phyloP scores from a whole-genome alignment of 2,797 vertebrate species.

The Uromys caudimaculatus region DNA sequence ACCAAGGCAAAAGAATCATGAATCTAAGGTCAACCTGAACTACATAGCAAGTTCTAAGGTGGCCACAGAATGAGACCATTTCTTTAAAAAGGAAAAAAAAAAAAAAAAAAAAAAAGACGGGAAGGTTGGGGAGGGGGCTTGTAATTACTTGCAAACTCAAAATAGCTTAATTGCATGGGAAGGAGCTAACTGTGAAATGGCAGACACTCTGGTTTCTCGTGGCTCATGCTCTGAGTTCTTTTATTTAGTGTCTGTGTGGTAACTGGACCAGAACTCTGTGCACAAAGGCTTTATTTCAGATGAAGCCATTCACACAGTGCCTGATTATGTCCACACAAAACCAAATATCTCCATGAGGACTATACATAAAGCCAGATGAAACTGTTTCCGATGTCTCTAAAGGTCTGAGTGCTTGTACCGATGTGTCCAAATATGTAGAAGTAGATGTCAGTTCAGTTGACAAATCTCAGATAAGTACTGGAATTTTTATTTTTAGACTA shows the following conservation, averaged over 20 bases:
- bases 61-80: not conserved
- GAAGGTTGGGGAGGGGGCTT: not conserved
- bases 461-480: slow-evolving; percentile 45
- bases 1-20: not conserved
- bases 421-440: slow-evolving; percentile 70
- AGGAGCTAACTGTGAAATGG: not conserved
- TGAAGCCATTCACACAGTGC: not conserved
- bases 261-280: not conserved
- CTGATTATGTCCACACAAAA: not conserved
- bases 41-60: not conserved
- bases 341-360: not conserved
- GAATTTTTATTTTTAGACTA: slow-evolving; percentile 70
- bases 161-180: slow-evolving; percentile 1
- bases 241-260: not conserved
- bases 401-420: slow-evolving; percentile 7
- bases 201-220: not conserved
- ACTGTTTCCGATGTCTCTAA: slow-evolving; percentile 56
- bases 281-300: slow-evolving; percentile 8
- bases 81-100: not conserved
- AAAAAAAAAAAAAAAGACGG: accelerated
- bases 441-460: slow-evolving; percentile 25
- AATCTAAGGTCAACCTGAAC: not conserved
- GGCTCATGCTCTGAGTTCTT: not conserved
- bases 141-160: slow-evolving; percentile 32
- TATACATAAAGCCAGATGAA: not conserved